Percentiles rank a stretch among this genome's conserved stretches.
Evolutionary conservation across 2,888 invertebrate species (phyloP).

Genomic region (Drosophila tanythrix): DNA sequence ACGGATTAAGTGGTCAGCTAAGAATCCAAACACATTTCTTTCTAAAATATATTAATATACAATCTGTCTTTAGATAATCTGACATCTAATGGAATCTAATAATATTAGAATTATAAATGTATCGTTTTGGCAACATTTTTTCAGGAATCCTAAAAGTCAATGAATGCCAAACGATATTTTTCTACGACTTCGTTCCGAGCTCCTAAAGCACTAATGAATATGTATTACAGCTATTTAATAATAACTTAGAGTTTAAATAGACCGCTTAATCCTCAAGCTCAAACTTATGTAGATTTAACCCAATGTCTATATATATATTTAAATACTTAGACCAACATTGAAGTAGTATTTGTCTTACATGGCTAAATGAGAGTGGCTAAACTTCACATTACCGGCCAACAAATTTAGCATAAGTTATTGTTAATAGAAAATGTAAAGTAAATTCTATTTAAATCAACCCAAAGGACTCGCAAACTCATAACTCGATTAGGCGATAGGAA

Average conservation of each 20-base stretch:
- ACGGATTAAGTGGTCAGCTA: background rate
- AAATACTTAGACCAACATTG: background rate
- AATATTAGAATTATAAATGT: background rate
- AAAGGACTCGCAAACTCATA: too few species aligned
- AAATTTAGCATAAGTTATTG: too few species aligned
- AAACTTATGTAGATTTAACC: background rate
- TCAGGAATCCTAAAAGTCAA: background rate
- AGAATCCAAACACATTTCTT: background rate
- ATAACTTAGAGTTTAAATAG: background rate
- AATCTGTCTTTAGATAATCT: background rate
- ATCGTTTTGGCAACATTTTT: too few species aligned
- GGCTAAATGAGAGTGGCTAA: too few species aligned
- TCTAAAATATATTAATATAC: background rate
- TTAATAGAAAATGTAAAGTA: too few species aligned
- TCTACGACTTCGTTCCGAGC: too few species aligned
- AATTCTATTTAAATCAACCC: too few species aligned
- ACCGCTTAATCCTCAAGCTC: background rate
- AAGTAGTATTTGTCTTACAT: too few species aligned
- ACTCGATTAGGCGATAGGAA: too few species aligned
- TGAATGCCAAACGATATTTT: background rate
- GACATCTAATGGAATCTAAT: background rate
- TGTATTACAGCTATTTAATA: background rate
- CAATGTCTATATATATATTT: background rate
- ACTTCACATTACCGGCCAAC: too few species aligned
- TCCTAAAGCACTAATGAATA: background rate